Evolutionary conservation across 1,140 invertebrate species (phyloP).

Genomic region (Drosophila prosaltans): DNA sequence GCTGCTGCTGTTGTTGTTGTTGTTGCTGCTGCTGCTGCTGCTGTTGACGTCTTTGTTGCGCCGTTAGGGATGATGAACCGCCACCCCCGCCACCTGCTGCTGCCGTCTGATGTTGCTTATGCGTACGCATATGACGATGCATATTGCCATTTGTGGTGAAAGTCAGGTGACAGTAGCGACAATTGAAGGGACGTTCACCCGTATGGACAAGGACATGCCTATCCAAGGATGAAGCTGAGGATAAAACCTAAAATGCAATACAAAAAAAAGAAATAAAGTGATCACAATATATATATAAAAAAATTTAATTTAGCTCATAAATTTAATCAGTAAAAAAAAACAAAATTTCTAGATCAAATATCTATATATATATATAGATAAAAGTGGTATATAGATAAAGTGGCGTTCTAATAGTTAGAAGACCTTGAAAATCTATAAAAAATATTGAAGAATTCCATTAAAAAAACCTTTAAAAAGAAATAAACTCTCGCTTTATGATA

Average conservation of each 20-base stretch:
- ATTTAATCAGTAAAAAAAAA: no score
- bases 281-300: no score
- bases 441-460: no score
- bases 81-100: conserved; percentile 33
- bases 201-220: conserved; percentile 90
- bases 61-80: conserved; percentile 14
- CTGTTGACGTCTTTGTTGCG: conserved; percentile 82
- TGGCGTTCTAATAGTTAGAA: no score
- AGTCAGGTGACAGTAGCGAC: conserved; percentile 90
- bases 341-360: no score
- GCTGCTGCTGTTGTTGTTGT: conserved; percentile 14
- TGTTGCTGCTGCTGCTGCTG: conserved; percentile 20
- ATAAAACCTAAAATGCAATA: conserved; percentile 84
- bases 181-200: conserved; percentile 90
- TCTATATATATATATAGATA: no score
- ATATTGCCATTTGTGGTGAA: conserved; percentile 96
- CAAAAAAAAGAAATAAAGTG: neutral
- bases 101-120: conserved; percentile 84
- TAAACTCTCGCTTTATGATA: no score
- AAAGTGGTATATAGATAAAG: no score
- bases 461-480: no score
- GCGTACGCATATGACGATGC: conserved; percentile 92
- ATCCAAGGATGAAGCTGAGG: conserved; percentile 90
- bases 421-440: no score
- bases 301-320: no score